Evolutionary conservation across 2,113 vertebrate genomes (phyloP), one percentile per base, ranked within the genome.

Genomic region (Empidonax alnorum): DNA sequence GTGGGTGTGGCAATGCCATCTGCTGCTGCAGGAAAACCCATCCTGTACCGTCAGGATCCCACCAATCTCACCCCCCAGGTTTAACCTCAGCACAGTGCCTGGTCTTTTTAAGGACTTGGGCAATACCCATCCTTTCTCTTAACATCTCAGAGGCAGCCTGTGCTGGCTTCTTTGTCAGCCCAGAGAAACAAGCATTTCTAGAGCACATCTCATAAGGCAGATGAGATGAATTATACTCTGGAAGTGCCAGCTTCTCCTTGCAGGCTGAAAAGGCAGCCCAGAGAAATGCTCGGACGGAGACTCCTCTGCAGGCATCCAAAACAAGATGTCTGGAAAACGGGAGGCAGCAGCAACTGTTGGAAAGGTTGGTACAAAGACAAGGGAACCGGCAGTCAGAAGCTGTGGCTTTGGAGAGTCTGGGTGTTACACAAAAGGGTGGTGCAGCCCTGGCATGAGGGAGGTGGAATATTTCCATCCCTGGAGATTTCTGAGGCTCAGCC

Each of bases 181-280:
- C 47, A 93, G 77, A 80, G 68, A 84, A 89, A 81, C 37, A 55
- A 91, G 74, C 74, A 78, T 72, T 91, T 93, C 88, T 75, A 55
- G 88, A 94, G 69, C 66, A 69, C 22, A 55, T 41, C 61, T 90
- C 52, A 3, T 23, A 58, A 63, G 7, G 58, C 37, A 85, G 47
- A 53, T 22, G 52, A 91, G 77, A 91, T 50, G 22, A 93, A 82
- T 74, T 84, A 74, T 33, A 35, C 56, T 65, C 65, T 93, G 69
- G 59, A 84, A 94, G 56, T 74, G 69, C 93, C 74, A 89, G 0
- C 31, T 53, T 91, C 66, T 82, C 78, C 73, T 58, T 62, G 74
- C 65, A 74, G 50, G 71, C 50, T 67, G 65, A 78, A 87, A 90
- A 88, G 56, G 28, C 52, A 88, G 87, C 30, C 63, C 77, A 42